Evolutionary conservation across 92 coral and sea anemone genomes (phyloP).

Genomic region (Pocillopora grandis): DNA sequence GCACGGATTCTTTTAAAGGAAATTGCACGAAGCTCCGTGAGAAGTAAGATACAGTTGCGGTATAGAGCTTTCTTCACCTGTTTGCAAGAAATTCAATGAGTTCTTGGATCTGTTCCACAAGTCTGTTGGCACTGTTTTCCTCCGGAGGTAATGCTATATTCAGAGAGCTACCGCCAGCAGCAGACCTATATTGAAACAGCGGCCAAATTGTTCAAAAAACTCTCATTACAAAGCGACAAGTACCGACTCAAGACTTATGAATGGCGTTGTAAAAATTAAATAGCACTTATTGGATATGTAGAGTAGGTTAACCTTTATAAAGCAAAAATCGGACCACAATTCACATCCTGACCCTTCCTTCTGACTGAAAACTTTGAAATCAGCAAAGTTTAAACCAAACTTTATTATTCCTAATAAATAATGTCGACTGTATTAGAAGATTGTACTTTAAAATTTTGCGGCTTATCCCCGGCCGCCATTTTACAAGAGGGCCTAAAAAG

Average conservation of each 20-base stretch:
- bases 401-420: no score
- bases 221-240: neutral
- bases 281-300: no score
- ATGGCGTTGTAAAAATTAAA: no score
- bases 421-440: no score
- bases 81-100: constrained; percentile 85
- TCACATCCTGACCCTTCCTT: no score
- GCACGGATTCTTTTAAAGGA: neutral
- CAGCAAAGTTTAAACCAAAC: neutral
- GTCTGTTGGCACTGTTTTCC: constrained; percentile 38
- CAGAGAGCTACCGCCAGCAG: constrained; percentile 78
- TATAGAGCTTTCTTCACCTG: constrained; percentile 52
- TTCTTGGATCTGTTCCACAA: constrained; percentile 71
- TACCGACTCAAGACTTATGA: neutral
- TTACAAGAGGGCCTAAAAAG: no score
- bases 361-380: neutral
- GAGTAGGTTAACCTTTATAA: no score
- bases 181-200: constrained; percentile 37
- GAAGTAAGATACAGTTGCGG: no score
- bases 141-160: constrained; percentile 28
- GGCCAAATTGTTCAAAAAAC: neutral
- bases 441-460: no score
- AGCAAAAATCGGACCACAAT: no score
- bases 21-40: neutral
- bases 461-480: no score